Percentiles rank a stretch among this genome's conserved stretches.
Conservation (phyloP, 1,140 invertebrate species). For the Meteorus sp. region DNA sequence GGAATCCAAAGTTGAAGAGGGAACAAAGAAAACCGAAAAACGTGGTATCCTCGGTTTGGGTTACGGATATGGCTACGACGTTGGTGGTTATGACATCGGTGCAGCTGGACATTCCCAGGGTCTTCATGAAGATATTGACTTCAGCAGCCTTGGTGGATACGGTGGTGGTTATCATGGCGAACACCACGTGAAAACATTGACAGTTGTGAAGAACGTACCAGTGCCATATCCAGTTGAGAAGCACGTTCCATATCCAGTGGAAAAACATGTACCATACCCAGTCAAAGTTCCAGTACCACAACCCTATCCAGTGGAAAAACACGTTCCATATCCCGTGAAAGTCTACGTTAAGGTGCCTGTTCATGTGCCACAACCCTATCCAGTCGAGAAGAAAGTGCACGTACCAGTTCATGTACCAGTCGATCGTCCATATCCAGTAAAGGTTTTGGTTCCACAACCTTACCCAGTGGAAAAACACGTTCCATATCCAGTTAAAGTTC, state of each 20-base stretch:
- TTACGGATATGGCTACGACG: constrained; percentile 65
- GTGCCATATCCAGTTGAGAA: constrained; percentile 66
- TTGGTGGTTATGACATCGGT: constrained; percentile 62
- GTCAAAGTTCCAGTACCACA: constrained; percentile 65
- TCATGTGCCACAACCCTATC: constrained; percentile 69
- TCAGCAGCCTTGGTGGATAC: constrained; percentile 35
- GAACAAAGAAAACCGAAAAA: constrained; percentile 68
- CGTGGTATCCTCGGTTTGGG: constrained; percentile 64
- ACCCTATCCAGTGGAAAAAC: constrained; percentile 67
- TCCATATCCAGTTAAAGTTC: constrained; percentile 69
- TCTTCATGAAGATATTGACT: too few species aligned
- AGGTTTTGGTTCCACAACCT: constrained; percentile 69
- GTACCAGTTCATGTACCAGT: constrained; percentile 73
- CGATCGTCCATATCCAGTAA: constrained; percentile 67
- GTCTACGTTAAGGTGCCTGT: constrained; percentile 69
- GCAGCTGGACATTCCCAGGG: constrained; percentile 49
- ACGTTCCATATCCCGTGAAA: constrained; percentile 66
- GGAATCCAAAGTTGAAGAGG: constrained; percentile 36
- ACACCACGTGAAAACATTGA: constrained; percentile 71
- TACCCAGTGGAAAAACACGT: constrained; percentile 70
- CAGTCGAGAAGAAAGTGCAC: constrained; percentile 68
- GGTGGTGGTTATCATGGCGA: constrained; percentile 43
- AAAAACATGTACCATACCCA: constrained; percentile 66
- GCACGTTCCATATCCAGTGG: constrained; percentile 68
- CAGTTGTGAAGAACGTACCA: constrained; percentile 69